phyloP scores from a whole-genome alignment of 2,113 vertebrate species.

The Sinocyclocheilus grahami region DNA sequence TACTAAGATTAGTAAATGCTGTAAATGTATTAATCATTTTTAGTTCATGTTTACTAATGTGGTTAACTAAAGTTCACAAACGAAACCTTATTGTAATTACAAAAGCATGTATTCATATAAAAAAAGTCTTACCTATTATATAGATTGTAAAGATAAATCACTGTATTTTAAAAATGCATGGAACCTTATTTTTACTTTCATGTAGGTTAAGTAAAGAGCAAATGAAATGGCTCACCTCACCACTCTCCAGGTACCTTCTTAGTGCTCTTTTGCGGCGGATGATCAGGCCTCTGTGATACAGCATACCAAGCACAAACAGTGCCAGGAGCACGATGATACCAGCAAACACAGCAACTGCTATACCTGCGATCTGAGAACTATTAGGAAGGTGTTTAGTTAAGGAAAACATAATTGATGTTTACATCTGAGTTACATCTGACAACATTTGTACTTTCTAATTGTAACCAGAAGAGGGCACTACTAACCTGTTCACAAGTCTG shows the following conservation, averaged over 20 bases:
- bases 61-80: not conserved
- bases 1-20: no score
- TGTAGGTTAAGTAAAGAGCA: not conserved
- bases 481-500: slow-evolving; percentile 67
- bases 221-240: slow-evolving; percentile 78
- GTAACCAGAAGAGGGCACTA: slow-evolving; percentile 65
- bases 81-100: not conserved
- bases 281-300: slow-evolving; percentile 86
- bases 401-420: not conserved
- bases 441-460: slow-evolving; percentile 9
- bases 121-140: no score
- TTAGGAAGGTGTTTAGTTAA: slow-evolving; percentile 1
- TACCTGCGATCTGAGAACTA: slow-evolving; percentile 81
- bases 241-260: slow-evolving; percentile 91
- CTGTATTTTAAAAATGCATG: no score
- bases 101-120: no score
- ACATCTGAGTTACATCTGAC: not conserved
- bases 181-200: not conserved
- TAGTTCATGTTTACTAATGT: no score
- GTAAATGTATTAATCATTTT: no score
- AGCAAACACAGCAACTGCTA: slow-evolving; percentile 80
- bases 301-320: slow-evolving; percentile 78
- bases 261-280: slow-evolving; percentile 92
- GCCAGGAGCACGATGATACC: slow-evolving; percentile 78
- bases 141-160: no score